Evolutionary conservation across 2,888 invertebrate species (phyloP), one percentile per base, ranked within the genome.

Genomic region (Muscina levida): DNA sequence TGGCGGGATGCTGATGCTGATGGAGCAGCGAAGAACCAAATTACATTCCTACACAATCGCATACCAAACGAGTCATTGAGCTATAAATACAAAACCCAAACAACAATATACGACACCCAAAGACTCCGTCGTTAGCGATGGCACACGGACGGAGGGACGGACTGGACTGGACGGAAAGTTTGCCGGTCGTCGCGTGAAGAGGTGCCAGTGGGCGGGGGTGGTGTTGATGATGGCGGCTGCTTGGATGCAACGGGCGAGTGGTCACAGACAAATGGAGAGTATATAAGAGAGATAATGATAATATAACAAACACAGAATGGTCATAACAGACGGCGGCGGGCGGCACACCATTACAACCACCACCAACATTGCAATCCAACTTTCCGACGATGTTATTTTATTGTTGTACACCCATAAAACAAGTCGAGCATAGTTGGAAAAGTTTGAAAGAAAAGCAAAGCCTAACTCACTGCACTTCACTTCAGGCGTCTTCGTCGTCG

Each of bases 41-140:
- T 37, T 51, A 71, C 70, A 77, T 77, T 73, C 71, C 72, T 59
- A 74, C 70, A 71, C 71, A 59, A 73, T 73, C 51, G 73, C 68
- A 70, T 53, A 77, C 70, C 73, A 71, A 77, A 53, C 67, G 74
- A 74, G 68, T 68, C 68, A 72, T 74, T 77, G 59, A 65, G 72
- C 68, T 66, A 72, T n/a, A 72, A 68, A 67, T 37, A 67, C 46
- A 67, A 67, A n/a, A 46, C 19, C 31, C 22, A 67, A 39, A 44
- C 46, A 53, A 48, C 66, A 5, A 31, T 31, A 31, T 31, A 56
- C 8, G 66, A 13, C 26, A 62, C 22, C 39, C 11, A 62, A n/a
- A 37, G 37, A 11, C n/a, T n/a, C n/a, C n/a, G n/a, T n/a, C n/a
- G n/a, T n/a, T n/a, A n/a, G n/a, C 48, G n/a, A n/a, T n/a, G n/a